Evolutionary conservation across 2,113 vertebrate species (phyloP).

Genomic region (Corynorhinus townsendii): DNA sequence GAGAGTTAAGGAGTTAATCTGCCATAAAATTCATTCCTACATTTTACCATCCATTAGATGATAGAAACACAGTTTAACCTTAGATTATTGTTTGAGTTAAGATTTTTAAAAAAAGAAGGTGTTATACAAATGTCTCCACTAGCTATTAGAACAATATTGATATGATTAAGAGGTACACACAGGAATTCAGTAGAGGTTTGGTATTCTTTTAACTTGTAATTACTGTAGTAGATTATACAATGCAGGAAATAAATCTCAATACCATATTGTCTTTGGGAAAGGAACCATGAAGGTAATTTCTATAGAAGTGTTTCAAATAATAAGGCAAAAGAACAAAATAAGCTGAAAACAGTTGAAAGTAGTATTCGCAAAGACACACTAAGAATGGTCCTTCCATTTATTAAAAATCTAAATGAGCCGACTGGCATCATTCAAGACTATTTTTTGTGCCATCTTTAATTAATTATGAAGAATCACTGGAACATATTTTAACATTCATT

Average conservation of each 20-base stretch:
- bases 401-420: neutral
- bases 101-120: constrained; percentile 14
- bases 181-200: neutral
- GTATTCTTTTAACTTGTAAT: neutral
- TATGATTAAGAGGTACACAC: neutral
- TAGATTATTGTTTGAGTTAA: constrained; percentile 19
- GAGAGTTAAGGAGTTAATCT: constrained; percentile 27
- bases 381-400: neutral
- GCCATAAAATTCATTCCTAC: neutral
- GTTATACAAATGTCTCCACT: neutral
- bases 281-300: neutral
- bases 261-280: neutral
- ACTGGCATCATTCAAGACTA: neutral
- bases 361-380: neutral
- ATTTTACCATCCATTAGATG: constrained; percentile 13
- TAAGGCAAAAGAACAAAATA: neutral
- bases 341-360: neutral
- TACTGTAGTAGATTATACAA: neutral
- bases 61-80: neutral
- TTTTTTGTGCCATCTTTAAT: neutral
- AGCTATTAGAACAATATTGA: neutral
- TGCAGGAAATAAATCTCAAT: neutral
- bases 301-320: neutral
- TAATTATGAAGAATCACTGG: neutral
- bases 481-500: neutral